Percentiles rank a stretch among this genome's conserved stretches.
phyloP scores from a whole-genome alignment of 2,888 invertebrate species.

The Diaphora mendica region DNA sequence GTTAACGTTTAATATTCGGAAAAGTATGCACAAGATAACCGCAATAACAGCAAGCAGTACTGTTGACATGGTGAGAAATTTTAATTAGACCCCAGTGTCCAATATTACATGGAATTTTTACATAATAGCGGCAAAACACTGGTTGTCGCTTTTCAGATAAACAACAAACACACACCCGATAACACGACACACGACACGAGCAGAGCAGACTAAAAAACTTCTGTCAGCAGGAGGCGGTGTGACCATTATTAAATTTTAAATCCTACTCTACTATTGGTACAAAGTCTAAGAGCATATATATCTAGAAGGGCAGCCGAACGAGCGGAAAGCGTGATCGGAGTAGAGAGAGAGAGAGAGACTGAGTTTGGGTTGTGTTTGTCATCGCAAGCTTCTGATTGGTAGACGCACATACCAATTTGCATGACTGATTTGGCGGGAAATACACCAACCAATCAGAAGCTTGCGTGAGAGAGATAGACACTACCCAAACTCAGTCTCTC shows the following conservation, averaged over 20 bases:
- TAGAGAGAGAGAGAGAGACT: too few species aligned
- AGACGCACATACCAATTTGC: too few species aligned
- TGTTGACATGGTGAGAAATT: conserved; percentile 89
- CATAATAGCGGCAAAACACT: conserved; percentile 71
- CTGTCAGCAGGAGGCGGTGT: neutral
- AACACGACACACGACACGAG: conserved; percentile 47
- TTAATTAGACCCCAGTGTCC: conserved; percentile 40
- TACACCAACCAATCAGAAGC: too few species aligned
- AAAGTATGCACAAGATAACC: conserved; percentile 93
- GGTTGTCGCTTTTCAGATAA: conserved; percentile 52
- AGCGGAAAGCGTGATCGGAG: too few species aligned
- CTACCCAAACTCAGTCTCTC: too few species aligned
- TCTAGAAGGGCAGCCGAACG: too few species aligned
- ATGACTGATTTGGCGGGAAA: too few species aligned
- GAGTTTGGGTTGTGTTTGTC: too few species aligned
- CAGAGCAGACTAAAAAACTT: conserved; percentile 43
- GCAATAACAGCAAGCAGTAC: conserved; percentile 93
- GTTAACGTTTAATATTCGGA: conserved; percentile 94
- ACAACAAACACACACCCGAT: conserved; percentile 52
- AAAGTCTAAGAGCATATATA: too few species aligned
- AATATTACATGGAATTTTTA: conserved; percentile 57
- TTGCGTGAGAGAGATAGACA: too few species aligned
- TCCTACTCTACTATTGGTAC: neutral
- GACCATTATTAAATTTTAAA: neutral
- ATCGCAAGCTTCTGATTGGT: too few species aligned